Conservation (phyloP, 1,140 invertebrate genomes). For the Heliothis subflexa region DNA sequence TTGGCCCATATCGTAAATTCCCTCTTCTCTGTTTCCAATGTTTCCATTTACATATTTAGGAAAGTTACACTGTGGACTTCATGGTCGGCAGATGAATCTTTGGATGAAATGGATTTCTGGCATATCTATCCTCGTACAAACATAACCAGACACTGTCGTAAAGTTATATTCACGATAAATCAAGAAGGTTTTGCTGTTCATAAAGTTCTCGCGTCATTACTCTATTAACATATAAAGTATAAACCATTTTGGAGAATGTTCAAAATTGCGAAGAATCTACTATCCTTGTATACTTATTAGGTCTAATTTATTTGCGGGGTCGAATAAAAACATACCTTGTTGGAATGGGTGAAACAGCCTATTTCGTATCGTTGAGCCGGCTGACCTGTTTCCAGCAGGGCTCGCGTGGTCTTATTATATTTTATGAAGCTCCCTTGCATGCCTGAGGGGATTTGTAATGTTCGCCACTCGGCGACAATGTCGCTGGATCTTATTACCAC, state of each 20-base stretch:
- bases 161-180: constrained; percentile 33
- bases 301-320: constrained; percentile 24
- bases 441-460: constrained; percentile 69
- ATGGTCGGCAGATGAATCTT: constrained; percentile 50
- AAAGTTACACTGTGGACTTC: constrained; percentile 50
- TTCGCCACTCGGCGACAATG: constrained; percentile 63
- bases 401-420: constrained; percentile 78
- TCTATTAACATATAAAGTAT: constrained; percentile 33
- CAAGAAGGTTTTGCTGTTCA: constrained; percentile 20
- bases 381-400: constrained; percentile 68
- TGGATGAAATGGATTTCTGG: constrained; percentile 51
- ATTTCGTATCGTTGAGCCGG: constrained; percentile 38
- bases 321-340: constrained; percentile 29
- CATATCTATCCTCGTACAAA: constrained; percentile 29
- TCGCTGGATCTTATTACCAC: constrained; percentile 74
- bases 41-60: constrained; percentile 54
- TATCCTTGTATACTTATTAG: constrained; percentile 5
- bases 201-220: constrained; percentile 35
- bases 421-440: constrained; percentile 74
- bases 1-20: constrained; percentile 44
- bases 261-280: constrained; percentile 6
- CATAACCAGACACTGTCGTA: constrained; percentile 21
- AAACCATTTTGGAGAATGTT: constrained; percentile 19
- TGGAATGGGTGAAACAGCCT: constrained; percentile 17
- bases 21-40: constrained; percentile 55